phyloP scores from a whole-genome alignment of 1,140 invertebrate species.

The Drosophila kurseongensis region DNA sequence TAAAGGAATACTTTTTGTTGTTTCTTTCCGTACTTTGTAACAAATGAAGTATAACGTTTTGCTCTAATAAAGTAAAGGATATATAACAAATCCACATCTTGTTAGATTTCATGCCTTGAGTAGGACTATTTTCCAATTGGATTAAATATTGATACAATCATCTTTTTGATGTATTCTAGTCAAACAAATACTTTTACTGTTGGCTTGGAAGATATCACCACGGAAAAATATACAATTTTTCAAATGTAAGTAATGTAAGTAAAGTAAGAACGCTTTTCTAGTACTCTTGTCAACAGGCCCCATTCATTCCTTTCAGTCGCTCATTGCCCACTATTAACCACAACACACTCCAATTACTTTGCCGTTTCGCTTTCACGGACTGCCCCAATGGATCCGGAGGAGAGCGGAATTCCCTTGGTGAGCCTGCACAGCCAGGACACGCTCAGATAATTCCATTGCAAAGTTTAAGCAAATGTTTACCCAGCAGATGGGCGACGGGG shows the following conservation, averaged over 20 bases:
- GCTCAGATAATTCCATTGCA: slow-evolving; percentile 55
- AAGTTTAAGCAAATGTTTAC: slow-evolving; percentile 67
- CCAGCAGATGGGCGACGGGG: slow-evolving; percentile 34
- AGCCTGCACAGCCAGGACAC: slow-evolving; percentile 30
- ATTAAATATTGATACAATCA: too few relatives aligned
- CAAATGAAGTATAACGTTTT: too few relatives aligned
- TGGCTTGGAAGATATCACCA: too few relatives aligned
- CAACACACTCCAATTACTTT: slow-evolving; percentile 38
- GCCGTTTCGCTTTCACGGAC: slow-evolving; percentile 9
- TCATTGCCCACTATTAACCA: slow-evolving; percentile 19
- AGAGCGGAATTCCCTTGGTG: slow-evolving; percentile 14
- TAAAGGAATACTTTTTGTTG: too few relatives aligned
- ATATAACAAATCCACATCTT: too few relatives aligned
- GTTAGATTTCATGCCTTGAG: too few relatives aligned
- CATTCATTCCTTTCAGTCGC: not conserved
- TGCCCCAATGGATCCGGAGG: slow-evolving; percentile 13
- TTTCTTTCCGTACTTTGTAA: too few relatives aligned
- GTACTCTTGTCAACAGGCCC: not conserved
- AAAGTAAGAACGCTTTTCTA: slow-evolving; percentile 2
- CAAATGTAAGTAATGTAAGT: not conserved
- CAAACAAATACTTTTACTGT: too few relatives aligned
- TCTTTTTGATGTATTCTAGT: too few relatives aligned
- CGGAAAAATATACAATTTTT: too few relatives aligned
- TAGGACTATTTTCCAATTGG: too few relatives aligned
- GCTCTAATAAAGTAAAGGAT: too few relatives aligned